These are phyloP conservation scores for Erebia epiphron DNA, from an alignment of 2,888 invertebrate genomes.

Conservation along the genomic window DNA sequence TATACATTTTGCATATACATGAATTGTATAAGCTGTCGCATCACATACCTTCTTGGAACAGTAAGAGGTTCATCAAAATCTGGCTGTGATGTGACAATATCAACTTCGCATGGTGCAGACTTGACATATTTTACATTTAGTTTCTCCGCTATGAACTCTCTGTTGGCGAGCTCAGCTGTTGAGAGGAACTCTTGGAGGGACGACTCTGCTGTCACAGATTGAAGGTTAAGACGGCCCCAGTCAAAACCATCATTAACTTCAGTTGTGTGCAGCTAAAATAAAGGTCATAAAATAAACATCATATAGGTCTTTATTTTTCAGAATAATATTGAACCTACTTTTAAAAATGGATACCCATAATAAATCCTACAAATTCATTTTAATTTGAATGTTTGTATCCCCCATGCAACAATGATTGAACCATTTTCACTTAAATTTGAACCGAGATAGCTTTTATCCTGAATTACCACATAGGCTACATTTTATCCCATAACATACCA, in stretches of 20 bases:
- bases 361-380: too few relatives aligned
- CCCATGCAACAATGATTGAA: too few relatives aligned
- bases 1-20: too few relatives aligned
- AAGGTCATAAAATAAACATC: not conserved
- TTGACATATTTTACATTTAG: slow-evolving; percentile 87
- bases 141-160: slow-evolving; percentile 96
- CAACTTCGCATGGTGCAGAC: slow-evolving; percentile 65
- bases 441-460: too few relatives aligned
- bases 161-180: slow-evolving; percentile 96
- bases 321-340: too few relatives aligned
- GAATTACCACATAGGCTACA: too few relatives aligned
- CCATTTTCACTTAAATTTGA: too few relatives aligned
- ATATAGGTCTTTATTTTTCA: too few relatives aligned
- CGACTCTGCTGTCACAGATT: slow-evolving; percentile 97
- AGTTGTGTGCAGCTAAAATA: slow-evolving; percentile 89
- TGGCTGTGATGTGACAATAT: slow-evolving; percentile 68
- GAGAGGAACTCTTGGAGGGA: slow-evolving; percentile 97
- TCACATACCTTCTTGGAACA: slow-evolving; percentile 88
- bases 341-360: too few relatives aligned
- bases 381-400: too few relatives aligned
- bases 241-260: slow-evolving; percentile 95
- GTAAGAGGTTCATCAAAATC: slow-evolving; percentile 75
- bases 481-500: too few relatives aligned
- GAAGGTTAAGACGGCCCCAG: slow-evolving; percentile 94
- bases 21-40: not conserved